Evolutionary conservation across 2,888 invertebrate species (phyloP).

Genomic region (Capitulum mitella): DNA sequence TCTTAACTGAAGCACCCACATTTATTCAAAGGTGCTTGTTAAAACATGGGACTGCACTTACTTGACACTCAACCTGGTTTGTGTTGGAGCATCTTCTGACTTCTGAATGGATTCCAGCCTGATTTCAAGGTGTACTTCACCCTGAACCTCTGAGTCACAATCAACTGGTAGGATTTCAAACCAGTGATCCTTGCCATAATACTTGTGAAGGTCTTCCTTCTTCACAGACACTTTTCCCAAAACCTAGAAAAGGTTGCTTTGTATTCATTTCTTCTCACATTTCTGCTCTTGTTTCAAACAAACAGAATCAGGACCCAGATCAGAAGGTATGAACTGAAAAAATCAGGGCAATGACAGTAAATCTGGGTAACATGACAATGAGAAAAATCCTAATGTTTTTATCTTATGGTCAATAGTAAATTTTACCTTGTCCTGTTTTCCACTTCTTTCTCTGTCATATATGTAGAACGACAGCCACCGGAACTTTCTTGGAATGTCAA

Average conservation of each 20-base stretch:
- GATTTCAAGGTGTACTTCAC: constrained; percentile 75
- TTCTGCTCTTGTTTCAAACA: too few relatives aligned
- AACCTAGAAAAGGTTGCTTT: too few relatives aligned
- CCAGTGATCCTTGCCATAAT: constrained; percentile 90
- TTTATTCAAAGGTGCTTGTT: too few relatives aligned
- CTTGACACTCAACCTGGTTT: constrained; percentile 48
- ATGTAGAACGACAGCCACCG: constrained; percentile 81
- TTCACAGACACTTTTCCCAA: constrained; percentile 79
- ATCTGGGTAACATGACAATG: too few relatives aligned
- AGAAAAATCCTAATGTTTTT: too few relatives aligned
- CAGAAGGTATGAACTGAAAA: too few relatives aligned
- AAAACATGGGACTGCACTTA: too few relatives aligned
- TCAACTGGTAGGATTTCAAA: constrained; percentile 76
- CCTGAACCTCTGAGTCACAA: constrained; percentile 78
- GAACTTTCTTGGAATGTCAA: constrained; percentile 83
- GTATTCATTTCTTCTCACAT: too few relatives aligned
- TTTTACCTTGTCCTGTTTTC: constrained; percentile 69
- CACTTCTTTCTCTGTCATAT: constrained; percentile 73
- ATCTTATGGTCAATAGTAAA: too few relatives aligned
- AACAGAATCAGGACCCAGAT: too few relatives aligned
- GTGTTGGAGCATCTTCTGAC: constrained; percentile 46
- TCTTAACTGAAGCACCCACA: too few relatives aligned
- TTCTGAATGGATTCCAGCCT: constrained; percentile 56
- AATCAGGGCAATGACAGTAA: too few relatives aligned
- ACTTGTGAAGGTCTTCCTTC: constrained; percentile 73